Conservation (phyloP, 2,113 vertebrate species). For the Toxotes jaculatrix region DNA sequence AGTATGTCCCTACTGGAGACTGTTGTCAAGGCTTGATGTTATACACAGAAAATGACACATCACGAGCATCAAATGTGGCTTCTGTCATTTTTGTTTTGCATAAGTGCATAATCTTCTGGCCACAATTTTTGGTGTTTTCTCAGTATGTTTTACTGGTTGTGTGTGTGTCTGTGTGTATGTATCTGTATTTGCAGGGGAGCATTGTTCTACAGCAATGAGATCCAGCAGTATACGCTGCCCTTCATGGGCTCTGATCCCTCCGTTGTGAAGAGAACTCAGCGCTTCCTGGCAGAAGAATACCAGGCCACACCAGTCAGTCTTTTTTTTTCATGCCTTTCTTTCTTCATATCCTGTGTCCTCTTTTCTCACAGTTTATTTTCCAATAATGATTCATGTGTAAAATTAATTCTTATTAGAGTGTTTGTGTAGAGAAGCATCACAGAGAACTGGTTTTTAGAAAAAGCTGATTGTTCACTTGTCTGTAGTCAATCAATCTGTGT, state of each 20-base stretch:
- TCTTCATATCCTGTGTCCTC: background rate
- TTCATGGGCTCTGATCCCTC: constrained; percentile 93
- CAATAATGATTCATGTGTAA: background rate
- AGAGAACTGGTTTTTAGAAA: too few relatives aligned
- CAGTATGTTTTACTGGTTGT: background rate
- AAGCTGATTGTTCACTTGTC: too few relatives aligned
- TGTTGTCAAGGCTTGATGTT: too few relatives aligned
- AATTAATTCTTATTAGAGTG: background rate
- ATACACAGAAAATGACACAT: too few relatives aligned
- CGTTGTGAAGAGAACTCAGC: constrained; percentile 94
- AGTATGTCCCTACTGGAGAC: background rate
- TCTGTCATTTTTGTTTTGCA: background rate
- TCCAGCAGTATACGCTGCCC: constrained; percentile 88
- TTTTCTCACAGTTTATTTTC: background rate
- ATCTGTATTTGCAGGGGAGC: constrained; percentile 81
- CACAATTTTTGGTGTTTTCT: background rate
- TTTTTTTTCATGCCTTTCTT: background rate
- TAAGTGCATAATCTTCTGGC: background rate
- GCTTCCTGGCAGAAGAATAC: constrained; percentile 87
- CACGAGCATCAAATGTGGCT: too few relatives aligned
- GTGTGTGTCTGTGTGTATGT: background rate
- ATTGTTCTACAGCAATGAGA: constrained; percentile 90
- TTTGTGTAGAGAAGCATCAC: background rate
- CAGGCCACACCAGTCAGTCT: constrained; percentile 89
- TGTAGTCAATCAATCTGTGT: too few relatives aligned